Evolutionary conservation across 2,797 vertebrate genomes (phyloP), one percentile per base, ranked within the genome.

Genomic region (Cuniculus paca): DNA sequence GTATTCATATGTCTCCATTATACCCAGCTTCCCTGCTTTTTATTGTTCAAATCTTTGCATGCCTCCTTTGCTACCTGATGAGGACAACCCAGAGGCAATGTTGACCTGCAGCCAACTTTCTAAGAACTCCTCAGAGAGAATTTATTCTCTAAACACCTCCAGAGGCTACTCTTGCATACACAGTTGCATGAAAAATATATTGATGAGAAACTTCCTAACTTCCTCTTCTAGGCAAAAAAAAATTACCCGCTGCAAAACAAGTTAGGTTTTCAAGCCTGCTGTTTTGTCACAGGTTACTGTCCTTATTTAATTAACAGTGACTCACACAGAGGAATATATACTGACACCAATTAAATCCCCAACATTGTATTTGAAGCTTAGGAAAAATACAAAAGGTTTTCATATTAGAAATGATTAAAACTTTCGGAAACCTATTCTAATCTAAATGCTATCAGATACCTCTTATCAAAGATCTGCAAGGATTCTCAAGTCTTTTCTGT

Each of bases 21-120:
- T 9, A 34, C 2, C 48, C 1, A 2, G 48, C 19, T 34, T 77
- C 70, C 39, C 45, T n/a, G 20, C 22, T 42, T 6, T 39, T 24
- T 26, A 19, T 45, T 22, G 19, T n/a, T 24, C 81, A 90, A 45
- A n/a, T 7, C 36, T 61, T 52, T 24, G 5, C 56, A 61, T 36
- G 68, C 31, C 34, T 52, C 87, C 24, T 10, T 28, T 78, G 78
- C 77, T 91, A 70, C 36, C 78, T 48, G 52, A 63, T 34, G 45
- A 82, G 80, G 54, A 74, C 65, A 61, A 60, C 82, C 65, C 70
- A 91, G 88, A 92, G 56, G 79, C 20, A 45, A 81, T 20, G 88
- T 2, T 86, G 63, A 94, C 45, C 20, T 63, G 12, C 82, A 93
- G 83, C 61, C 96, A 92, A 63, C 70, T 87, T 87, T 93, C 74